A percentile compares a stretch with the other conserved stretches of the same genome.
Conservation (phyloP, 2,113 vertebrate genomes). For the Corynorhinus townsendii region DNA sequence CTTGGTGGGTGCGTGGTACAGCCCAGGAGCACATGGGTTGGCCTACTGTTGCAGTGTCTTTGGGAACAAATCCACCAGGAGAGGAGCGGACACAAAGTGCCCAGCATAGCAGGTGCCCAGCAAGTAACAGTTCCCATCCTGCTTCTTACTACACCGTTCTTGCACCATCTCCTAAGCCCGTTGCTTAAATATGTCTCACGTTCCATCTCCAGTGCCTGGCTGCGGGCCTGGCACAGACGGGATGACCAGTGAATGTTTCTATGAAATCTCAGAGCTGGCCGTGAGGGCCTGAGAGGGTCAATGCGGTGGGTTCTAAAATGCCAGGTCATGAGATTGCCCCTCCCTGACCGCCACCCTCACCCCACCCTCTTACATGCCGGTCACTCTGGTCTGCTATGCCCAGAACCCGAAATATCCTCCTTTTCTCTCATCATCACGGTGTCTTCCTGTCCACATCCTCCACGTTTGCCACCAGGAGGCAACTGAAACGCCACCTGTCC, state of each 20-base stretch:
- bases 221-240: neutral
- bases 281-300: too few species aligned
- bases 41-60: neutral
- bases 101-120: neutral
- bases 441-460: neutral
- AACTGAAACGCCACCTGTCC: neutral
- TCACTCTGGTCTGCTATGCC: neutral
- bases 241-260: neutral
- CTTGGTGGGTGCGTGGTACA: neutral
- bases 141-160: neutral
- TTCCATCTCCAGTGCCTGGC: neutral
- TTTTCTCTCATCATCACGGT: neutral
- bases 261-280: neutral
- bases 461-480: neutral
- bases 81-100: too few species aligned
- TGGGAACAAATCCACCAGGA: neutral
- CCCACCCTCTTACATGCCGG: accelerated
- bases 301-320: neutral
- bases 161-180: neutral
- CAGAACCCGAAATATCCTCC: neutral
- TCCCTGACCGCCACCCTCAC: neutral
- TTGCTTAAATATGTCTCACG: neutral
- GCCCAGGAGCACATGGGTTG: neutral
- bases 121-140: neutral
- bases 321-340: neutral